These are phyloP conservation scores for Crotalus tigris DNA, from an alignment of 2,113 vertebrate species.

Conservation along the genomic window DNA sequence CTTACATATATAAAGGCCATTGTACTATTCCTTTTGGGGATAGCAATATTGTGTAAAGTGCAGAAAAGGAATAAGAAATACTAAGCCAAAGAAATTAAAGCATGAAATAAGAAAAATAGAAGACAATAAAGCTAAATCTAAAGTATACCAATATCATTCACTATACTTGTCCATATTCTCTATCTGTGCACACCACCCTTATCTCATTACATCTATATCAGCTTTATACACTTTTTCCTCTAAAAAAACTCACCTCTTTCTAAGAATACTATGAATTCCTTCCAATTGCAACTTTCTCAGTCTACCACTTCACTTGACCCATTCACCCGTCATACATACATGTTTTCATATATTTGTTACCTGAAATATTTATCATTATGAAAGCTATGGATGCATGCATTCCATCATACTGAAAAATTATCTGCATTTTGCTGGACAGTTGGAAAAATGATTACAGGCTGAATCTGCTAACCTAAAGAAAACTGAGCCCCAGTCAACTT, in stretches of 20 bases:
- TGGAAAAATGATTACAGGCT: not conserved
- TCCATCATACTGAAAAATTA: not conserved
- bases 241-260: not conserved
- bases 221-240: not conserved
- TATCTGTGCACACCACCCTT: not conserved
- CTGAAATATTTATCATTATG: not conserved
- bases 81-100: not conserved
- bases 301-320: not conserved
- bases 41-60: not conserved
- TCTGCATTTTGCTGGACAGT: rapidly evolving
- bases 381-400: not conserved
- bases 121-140: not conserved
- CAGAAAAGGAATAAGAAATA: not conserved
- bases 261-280: not conserved
- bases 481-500: constrained; percentile 5
- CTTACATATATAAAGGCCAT: no score
- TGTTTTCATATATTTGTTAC: not conserved
- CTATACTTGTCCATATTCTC: not conserved
- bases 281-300: not conserved
- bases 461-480: constrained; percentile 6
- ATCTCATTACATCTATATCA: not conserved
- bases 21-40: not conserved
- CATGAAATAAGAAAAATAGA: not conserved
- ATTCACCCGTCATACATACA: not conserved
- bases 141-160: not conserved